Base-by-base conservation (phyloP, 2,888 invertebrate species). In the Galerucella calmariensis region DNA sequence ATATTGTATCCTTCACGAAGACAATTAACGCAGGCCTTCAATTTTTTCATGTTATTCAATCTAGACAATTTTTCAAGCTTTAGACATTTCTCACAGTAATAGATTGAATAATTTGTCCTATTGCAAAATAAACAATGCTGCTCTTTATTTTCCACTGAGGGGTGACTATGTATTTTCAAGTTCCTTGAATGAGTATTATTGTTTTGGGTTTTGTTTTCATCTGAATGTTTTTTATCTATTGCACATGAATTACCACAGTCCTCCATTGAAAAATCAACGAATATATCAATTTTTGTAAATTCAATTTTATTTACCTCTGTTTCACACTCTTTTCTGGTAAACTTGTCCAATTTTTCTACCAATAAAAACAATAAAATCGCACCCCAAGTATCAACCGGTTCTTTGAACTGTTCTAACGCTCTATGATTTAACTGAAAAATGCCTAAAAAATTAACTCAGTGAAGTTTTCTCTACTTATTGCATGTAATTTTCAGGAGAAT, bases 201-300 rank as follows among this genome's bases (percentile, higher is more conserved):
- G 48, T 27, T 20, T 51, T 67, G n/a, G n/a, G n/a, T 67, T 35
- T 44, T 46, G 12, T 46, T 46, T 46, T n/a, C n/a, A n/a, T n/a
- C n/a, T n/a, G n/a, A n/a, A n/a, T n/a, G n/a, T n/a, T n/a, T n/a
- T n/a, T n/a, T n/a, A n/a, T n/a, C n/a, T 3, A 27, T 27, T 27
- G 27, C 27, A 27, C 2, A 1, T 27, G 2, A 27, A 27, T 56
- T 67, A 27, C 53, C 27, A 53, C 67, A 67, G 11, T 51, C 5
- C 27, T 53, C 67, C n/a, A 56, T 67, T 41, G n/a, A 27, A 67
- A 67, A 67, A 4, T 67, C 67, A n/a, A 67, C 11, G 53, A 67
- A 67, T 24, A n/a, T 20, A 27, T 67, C 35, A 53, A 67, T 67
- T 53, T 24, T 53, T 12, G 67, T 56, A 24, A 27, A 27, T 53